Conservation (phyloP, 2,888 invertebrate genomes). For the Octodonta nipae region DNA sequence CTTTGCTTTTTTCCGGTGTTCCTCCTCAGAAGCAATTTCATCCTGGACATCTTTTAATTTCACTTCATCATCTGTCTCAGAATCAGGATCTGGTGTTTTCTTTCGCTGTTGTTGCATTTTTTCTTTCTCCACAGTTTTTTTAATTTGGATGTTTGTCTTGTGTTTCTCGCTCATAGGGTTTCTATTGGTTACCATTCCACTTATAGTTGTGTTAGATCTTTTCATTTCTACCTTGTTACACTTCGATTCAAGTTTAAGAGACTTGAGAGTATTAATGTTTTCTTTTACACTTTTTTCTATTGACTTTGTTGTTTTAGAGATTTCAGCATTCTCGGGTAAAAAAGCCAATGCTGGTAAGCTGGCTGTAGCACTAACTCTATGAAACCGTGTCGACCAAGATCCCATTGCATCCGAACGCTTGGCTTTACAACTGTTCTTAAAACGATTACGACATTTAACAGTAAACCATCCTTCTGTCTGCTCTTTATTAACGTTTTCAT, state of each 20-base stretch:
- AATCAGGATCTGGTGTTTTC: constrained; percentile 43
- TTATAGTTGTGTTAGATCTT: constrained; percentile 32
- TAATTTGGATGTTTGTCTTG: constrained; percentile 23
- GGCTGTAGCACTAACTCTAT: constrained; percentile 71
- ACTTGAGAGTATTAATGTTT: constrained; percentile 30
- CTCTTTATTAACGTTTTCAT: constrained; percentile 38
- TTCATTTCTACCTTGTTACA: constrained; percentile 19
- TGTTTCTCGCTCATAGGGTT: constrained; percentile 21
- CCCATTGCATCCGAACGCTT: constrained; percentile 35
- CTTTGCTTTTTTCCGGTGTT: constrained; percentile 53
- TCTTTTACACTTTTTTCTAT: constrained; percentile 32
- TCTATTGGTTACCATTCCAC: constrained; percentile 21
- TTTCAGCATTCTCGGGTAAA: constrained; percentile 28
- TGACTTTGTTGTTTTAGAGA: constrained; percentile 17
- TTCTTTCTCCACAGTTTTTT: constrained; percentile 16
- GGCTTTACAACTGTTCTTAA: constrained; percentile 39
- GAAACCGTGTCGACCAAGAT: constrained; percentile 59
- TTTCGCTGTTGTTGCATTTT: constrained; percentile 11
- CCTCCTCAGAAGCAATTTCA: constrained; percentile 43
- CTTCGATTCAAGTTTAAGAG: constrained; percentile 19
- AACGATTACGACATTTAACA: constrained; percentile 57
- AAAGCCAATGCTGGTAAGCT: constrained; percentile 60
- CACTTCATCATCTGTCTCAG: constrained; percentile 45
- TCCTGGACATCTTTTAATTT: constrained; percentile 30
- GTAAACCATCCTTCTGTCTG: constrained; percentile 76